Evolutionary conservation across 2,797 vertebrate genomes (phyloP).

Genomic region (Prionace glauca): DNA sequence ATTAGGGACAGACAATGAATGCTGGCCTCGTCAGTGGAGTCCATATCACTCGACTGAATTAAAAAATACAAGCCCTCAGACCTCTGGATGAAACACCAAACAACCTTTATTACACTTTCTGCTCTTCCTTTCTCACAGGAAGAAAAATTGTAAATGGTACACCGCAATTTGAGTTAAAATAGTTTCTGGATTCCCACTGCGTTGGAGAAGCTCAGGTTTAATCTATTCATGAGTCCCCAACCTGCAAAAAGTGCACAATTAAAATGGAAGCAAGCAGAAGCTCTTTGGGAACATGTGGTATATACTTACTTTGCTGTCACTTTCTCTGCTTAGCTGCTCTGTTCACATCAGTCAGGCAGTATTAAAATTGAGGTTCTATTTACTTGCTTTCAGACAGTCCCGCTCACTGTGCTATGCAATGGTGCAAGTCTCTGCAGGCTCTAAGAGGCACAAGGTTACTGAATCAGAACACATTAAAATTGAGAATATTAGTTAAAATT

Average conservation of each 20-base stretch:
- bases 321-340: neutral
- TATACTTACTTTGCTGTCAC: neutral
- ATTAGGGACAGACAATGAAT: too few relatives aligned
- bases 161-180: neutral
- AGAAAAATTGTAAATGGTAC: too few relatives aligned
- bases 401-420: neutral
- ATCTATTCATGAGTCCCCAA: neutral
- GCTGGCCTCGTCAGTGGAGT: too few relatives aligned
- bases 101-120: too few relatives aligned
- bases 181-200: neutral
- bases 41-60: too few relatives aligned
- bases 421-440: neutral
- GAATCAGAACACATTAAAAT: neutral
- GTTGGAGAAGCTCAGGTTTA: neutral
- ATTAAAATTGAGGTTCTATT: neutral
- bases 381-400: neutral
- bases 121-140: too few relatives aligned
- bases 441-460: neutral
- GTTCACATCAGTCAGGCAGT: neutral
- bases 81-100: too few relatives aligned
- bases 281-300: neutral
- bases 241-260: neutral
- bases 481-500: neutral
- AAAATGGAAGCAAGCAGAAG: neutral
- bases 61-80: too few relatives aligned